Evolutionary conservation across 2,888 invertebrate species (phyloP), one percentile per base, ranked within the genome.

Genomic region (Limenitis camilla): DNA sequence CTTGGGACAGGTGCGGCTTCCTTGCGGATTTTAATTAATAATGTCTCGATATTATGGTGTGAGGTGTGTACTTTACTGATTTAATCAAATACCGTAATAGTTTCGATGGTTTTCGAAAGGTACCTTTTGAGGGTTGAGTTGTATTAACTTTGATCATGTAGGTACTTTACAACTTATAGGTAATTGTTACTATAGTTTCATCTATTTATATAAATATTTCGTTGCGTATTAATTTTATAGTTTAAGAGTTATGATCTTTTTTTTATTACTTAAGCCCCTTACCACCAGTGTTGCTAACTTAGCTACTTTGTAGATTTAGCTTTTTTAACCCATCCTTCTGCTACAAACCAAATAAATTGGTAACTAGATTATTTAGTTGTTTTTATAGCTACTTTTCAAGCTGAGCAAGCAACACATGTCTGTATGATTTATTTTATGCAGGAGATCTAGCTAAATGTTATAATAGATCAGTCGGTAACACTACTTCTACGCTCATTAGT

Each of bases 21-120:
- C 76, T 76, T 72, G 65, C 62, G 72, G 78, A 74, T 80, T 83
- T 85, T 85, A 85, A 86, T 86, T 85, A 86, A 81, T 83, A 79
- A 85, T 82, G 77, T 74, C 76, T 75, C 79, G 76, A 82, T 85
- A 80, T 67, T 69, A 65, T 65, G 64, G 61, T 62, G 62, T 52
- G 57, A 60, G 43, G 67, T 43, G 43, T 67, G 73, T 73, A 49
- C 62, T 71, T 67, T 65, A 65, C 59, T 75, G 77, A 78, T 78
- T 74, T 74, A 74, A 61, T 55, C 58, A 58, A 52, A 55, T 53
- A 55, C 51, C 36, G 42, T 58, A 56, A 61, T 53, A 55, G 61
- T 53, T 58, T 49, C 58, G 49, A 56, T 59, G 49, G 49, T 49
- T 53, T 48, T 53, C 29, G 50, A 32, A 40, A 38, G 39, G 40